Evolutionary conservation across 2,888 invertebrate genomes (phyloP).

Genomic region (Melanchra persicariae): DNA sequence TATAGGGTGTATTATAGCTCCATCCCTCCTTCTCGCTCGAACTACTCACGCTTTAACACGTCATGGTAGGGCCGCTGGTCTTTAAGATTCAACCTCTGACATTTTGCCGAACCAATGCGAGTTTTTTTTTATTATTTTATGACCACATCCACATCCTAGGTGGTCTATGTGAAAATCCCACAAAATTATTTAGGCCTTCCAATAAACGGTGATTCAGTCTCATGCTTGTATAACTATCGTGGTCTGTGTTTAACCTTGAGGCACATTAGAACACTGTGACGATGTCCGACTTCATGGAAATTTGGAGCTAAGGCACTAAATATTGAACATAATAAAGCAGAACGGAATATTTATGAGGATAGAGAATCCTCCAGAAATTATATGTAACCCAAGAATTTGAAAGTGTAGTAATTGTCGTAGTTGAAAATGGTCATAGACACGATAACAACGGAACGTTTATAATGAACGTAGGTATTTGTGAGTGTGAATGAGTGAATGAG

Average conservation of each 20-base stretch:
- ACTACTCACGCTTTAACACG: too few relatives aligned
- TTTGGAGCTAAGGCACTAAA: neutral
- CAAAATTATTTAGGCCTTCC: constrained; percentile 14
- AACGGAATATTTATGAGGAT: neutral
- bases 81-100: too few relatives aligned
- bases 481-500: too few relatives aligned
- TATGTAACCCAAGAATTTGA: too few relatives aligned
- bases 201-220: constrained; percentile 33
- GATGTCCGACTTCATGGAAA: constrained; percentile 20
- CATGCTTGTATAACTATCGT: neutral
- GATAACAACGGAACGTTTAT: too few relatives aligned
- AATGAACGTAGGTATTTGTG: too few relatives aligned
- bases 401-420: too few relatives aligned
- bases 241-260: constrained; percentile 4
- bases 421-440: too few relatives aligned
- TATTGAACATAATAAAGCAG: neutral
- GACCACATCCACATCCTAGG: neutral
- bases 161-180: neutral
- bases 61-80: too few relatives aligned
- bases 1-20: too few relatives aligned
- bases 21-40: too few relatives aligned
- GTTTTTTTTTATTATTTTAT: constrained; percentile 3
- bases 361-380: neutral
- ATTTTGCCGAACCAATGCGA: too few relatives aligned
- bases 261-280: constrained; percentile 10